phyloP scores from a whole-genome alignment of 35 echinoderm and acorn worm species.

The Lytechinus variegatus region DNA sequence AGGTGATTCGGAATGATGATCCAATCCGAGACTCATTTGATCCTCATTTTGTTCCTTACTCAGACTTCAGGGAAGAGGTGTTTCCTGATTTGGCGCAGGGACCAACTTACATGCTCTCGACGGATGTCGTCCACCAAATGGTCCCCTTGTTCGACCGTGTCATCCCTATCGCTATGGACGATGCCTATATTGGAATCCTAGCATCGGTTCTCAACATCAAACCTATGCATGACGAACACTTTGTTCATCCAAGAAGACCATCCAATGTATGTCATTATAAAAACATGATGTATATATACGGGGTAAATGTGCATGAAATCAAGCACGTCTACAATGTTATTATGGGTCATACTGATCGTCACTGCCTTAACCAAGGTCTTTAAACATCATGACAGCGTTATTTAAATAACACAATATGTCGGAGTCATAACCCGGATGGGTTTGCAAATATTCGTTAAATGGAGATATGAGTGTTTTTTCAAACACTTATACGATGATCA shows the following conservation, averaged over 20 bases:
- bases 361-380: conserved; percentile 22
- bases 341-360: neutral
- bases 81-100: conserved; percentile 72
- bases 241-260: conserved; percentile 69
- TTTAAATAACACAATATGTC: too few species aligned
- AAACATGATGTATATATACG: conserved; percentile 81
- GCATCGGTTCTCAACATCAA: conserved; percentile 57
- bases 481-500: too few species aligned
- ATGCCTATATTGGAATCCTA: conserved; percentile 88
- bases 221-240: conserved; percentile 73
- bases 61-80: conserved; percentile 57
- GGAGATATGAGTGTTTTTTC: too few species aligned
- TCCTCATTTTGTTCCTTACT: conserved; percentile 62
- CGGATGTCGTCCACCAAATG: conserved; percentile 75
- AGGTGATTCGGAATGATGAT: conserved; percentile 69
- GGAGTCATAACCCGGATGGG: too few species aligned
- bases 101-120: conserved; percentile 76
- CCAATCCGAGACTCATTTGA: conserved; percentile 73
- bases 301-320: conserved; percentile 32
- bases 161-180: conserved; percentile 91
- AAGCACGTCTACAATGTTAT: conserved; percentile 58
- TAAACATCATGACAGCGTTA: neutral
- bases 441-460: too few species aligned
- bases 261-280: conserved; percentile 83
- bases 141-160: conserved; percentile 47